phyloP scores from a whole-genome alignment of 2,113 vertebrate genomes.

The Abramis brama region DNA sequence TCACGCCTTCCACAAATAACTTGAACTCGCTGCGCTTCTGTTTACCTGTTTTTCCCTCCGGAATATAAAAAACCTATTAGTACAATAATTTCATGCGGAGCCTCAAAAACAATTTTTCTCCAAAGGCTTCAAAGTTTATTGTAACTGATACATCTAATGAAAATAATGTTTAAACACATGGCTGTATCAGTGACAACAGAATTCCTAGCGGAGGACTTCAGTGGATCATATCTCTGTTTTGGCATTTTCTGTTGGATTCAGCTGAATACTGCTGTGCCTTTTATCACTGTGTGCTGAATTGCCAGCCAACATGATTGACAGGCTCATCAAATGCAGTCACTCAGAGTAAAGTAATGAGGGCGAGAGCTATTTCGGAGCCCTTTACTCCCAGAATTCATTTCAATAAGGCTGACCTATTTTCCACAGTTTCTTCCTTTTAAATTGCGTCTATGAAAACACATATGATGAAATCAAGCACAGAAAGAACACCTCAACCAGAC shows the following conservation, averaged over 20 bases:
- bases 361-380: slow-evolving; percentile 54
- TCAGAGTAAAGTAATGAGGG: slow-evolving; percentile 68
- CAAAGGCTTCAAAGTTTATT: not conserved
- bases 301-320: slow-evolving; percentile 49
- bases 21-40: not conserved
- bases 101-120: not conserved
- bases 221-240: slow-evolving; percentile 29
- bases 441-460: slow-evolving; percentile 48
- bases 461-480: slow-evolving; percentile 43
- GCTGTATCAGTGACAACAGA: not conserved
- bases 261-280: slow-evolving; percentile 28
- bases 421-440: slow-evolving; percentile 53
- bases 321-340: slow-evolving; percentile 59
- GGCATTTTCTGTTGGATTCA: slow-evolving; percentile 14
- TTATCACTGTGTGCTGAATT: slow-evolving; percentile 26
- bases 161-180: slow-evolving; percentile 22
- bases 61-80: not conserved
- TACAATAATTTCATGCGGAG: not conserved
- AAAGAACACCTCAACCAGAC: slow-evolving; percentile 40
- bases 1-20: not conserved
- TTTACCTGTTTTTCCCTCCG: not conserved
- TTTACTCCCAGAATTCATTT: slow-evolving; percentile 58
- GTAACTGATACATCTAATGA: not conserved
- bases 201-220: not conserved
- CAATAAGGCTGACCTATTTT: slow-evolving; percentile 67